Conservation (phyloP, 2,113 vertebrate species). For the Promerops cafer region DNA sequence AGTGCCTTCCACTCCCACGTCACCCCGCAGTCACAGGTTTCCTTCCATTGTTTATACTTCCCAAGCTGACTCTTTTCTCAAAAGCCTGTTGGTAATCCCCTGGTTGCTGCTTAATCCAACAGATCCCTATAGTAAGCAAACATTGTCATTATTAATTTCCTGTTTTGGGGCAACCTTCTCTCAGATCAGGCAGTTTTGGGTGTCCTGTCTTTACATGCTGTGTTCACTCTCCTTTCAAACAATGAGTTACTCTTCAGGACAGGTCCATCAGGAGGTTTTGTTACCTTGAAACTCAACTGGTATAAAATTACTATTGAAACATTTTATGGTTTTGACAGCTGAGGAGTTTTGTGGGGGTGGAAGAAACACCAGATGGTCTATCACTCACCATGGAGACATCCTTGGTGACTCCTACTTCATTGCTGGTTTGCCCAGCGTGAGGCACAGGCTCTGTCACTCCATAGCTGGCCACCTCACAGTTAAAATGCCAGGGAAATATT, state of each 20-base stretch:
- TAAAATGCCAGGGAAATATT: slow-evolving; percentile 57
- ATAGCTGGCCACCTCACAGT: slow-evolving; percentile 79
- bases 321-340: neutral
- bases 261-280: neutral
- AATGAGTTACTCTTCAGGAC: neutral
- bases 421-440: slow-evolving; percentile 77
- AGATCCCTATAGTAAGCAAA: neutral
- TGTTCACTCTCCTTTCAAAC: neutral
- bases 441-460: slow-evolving; percentile 60
- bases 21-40: neutral
- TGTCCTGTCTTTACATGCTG: neutral
- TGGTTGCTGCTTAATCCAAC: neutral
- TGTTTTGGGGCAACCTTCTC: neutral
- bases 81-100: neutral
- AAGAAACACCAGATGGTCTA: slow-evolving; percentile 66
- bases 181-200: neutral
- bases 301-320: neutral
- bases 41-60: neutral
- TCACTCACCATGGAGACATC: slow-evolving; percentile 81
- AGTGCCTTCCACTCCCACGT: neutral
- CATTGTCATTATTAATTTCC: neutral
- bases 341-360: neutral
- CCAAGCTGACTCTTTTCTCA: neutral
- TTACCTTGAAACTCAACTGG: neutral
- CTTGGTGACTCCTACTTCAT: slow-evolving; percentile 84